phyloP scores from a whole-genome alignment of 2,888 invertebrate species.

The Watsonalla cultraria region DNA sequence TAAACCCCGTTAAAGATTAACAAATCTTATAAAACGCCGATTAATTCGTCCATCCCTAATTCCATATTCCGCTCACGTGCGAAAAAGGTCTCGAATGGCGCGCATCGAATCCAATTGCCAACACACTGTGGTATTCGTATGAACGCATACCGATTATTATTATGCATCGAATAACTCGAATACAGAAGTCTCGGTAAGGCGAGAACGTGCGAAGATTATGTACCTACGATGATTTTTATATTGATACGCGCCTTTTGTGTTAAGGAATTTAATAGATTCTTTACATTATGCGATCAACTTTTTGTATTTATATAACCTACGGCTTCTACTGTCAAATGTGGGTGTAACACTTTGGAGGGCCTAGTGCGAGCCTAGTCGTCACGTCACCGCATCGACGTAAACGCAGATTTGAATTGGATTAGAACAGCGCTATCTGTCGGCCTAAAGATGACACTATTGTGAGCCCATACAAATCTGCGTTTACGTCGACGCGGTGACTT shows the following conservation, averaged over 20 bases:
- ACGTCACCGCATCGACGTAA: too few species aligned
- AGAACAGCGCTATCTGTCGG: too few species aligned
- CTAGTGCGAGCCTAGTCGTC: too few species aligned
- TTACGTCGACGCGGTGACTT: too few species aligned
- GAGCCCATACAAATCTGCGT: too few species aligned
- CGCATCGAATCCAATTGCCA: conserved; percentile 37
- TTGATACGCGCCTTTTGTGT: conserved; percentile 11
- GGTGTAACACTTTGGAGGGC: too few species aligned
- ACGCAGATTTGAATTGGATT: too few species aligned
- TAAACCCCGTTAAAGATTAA: conserved; percentile 1
- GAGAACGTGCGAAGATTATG: conserved; percentile 40
- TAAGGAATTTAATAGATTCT: not conserved
- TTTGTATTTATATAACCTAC: too few species aligned
- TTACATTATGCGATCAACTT: too few species aligned
- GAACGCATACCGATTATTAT: conserved; percentile 59
- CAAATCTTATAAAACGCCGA: conserved; percentile 5
- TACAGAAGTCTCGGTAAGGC: conserved; percentile 19
- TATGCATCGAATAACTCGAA: conserved; percentile 51
- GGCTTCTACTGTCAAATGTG: too few species aligned
- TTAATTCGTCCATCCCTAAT: conserved; percentile 15
- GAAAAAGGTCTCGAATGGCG: conserved; percentile 45
- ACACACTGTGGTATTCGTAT: conserved; percentile 48
- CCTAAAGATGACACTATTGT: too few species aligned
- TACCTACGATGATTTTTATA: conserved; percentile 25
- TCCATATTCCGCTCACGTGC: conserved; percentile 45